Evolutionary conservation across 2,797 vertebrate species (phyloP).

Genomic region (Peromyscus melanophrys): DNA sequence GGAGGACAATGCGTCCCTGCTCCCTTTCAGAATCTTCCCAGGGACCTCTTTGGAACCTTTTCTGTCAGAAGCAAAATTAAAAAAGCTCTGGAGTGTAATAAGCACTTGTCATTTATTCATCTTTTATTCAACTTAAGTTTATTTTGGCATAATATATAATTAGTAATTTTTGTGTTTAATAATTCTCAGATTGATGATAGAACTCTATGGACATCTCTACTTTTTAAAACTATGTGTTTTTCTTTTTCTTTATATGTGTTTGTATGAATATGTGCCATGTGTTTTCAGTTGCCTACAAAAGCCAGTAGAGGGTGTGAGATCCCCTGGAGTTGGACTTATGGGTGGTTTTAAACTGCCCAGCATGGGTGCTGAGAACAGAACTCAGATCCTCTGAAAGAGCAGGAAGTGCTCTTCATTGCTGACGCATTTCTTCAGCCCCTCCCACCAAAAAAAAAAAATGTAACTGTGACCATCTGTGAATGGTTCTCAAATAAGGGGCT

Average conservation of each 20-base stretch:
- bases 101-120: not conserved
- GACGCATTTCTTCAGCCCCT: not conserved
- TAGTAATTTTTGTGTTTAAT: not conserved
- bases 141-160: not conserved
- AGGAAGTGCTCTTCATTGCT: not conserved
- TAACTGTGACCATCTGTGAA: not conserved
- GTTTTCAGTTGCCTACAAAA: not conserved
- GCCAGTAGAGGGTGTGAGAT: not conserved
- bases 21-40: not conserved
- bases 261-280: too few relatives aligned
- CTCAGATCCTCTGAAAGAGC: not conserved
- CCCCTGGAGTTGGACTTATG: not conserved
- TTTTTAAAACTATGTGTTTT: not conserved
- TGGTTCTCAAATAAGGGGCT: not conserved
- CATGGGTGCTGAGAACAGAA: not conserved
- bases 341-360: not conserved
- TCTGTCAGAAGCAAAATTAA: not conserved
- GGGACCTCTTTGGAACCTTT: not conserved
- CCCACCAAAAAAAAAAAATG: not conserved
- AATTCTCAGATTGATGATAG: not conserved
- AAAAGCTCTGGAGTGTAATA: not conserved
- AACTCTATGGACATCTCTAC: not conserved
- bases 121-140: constrained; percentile 4
- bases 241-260: not conserved
- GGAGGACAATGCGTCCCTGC: not conserved